Percentiles rank a stretch among this genome's conserved stretches.
Evolutionary conservation across 2,113 vertebrate species (phyloP).

Genomic region (Odocoileus virginianus): DNA sequence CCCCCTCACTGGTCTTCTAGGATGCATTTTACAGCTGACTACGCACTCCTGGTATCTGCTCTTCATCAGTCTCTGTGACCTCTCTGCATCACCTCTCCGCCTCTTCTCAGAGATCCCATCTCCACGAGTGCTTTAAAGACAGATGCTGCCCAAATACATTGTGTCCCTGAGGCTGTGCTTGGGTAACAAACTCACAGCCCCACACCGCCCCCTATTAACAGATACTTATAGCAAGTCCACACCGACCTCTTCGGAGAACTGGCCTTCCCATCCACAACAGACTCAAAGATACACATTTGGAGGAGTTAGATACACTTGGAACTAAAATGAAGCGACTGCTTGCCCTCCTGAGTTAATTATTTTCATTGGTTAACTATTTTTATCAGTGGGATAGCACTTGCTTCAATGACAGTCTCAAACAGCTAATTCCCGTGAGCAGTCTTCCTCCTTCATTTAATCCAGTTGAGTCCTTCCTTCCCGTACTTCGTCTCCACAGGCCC

Average conservation of each 20-base stretch:
- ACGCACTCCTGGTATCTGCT: rapidly evolving
- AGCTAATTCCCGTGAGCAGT: not conserved
- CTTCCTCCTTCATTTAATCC: not conserved
- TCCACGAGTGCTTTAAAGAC: not conserved
- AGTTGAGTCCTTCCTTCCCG: not conserved
- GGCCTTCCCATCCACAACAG: not conserved
- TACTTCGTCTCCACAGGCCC: rapidly evolving
- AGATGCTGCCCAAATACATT: not conserved
- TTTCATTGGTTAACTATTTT: not conserved
- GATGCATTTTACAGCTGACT: too few relatives aligned
- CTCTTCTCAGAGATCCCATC: not conserved
- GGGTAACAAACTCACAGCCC: not conserved
- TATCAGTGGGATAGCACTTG: not conserved
- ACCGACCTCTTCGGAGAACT: not conserved
- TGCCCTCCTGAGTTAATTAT: not conserved
- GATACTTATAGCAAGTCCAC: not conserved
- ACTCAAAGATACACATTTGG: not conserved
- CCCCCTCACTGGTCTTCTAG: not conserved
- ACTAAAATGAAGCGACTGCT: not conserved
- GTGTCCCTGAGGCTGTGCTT: rapidly evolving
- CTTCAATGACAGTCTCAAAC: not conserved
- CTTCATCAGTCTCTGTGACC: not conserved
- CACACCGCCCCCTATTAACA: not conserved
- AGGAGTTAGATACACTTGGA: not conserved
- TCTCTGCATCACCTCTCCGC: too few relatives aligned